Conservation (phyloP, 2,113 vertebrate genomes). For the Chionodraco myersi region DNA sequence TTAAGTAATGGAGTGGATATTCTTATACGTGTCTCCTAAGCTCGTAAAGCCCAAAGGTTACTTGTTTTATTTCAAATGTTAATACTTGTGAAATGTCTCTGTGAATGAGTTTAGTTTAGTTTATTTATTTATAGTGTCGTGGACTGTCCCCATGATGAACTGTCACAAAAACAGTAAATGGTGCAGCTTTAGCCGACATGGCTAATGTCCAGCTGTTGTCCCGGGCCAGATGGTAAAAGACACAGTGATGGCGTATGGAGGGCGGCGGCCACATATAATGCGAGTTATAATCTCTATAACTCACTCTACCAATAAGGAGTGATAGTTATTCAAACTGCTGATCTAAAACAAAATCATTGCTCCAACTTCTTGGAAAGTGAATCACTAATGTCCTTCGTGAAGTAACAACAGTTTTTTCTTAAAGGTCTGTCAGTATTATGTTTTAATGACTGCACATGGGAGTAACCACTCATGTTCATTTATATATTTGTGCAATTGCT, state of each 20-base stretch:
- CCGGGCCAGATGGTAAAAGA: too few species aligned
- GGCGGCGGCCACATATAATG: background rate
- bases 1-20: background rate
- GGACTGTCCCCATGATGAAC: too few species aligned
- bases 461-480: background rate
- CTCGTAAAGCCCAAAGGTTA: background rate
- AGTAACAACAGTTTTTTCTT: background rate
- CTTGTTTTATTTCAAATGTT: background rate
- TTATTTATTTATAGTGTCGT: too few species aligned
- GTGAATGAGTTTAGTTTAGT: too few species aligned
- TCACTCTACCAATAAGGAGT: background rate
- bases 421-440: background rate
- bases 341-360: background rate
- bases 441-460: background rate
- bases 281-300: background rate
- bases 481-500: background rate
- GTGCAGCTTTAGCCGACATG: too few species aligned
- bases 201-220: too few species aligned
- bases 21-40: background rate
- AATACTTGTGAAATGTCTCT: background rate
- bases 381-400: background rate
- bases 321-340: slow-evolving; percentile 1
- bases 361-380: slow-evolving; percentile 4
- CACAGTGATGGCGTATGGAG: too few species aligned
- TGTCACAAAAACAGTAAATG: too few species aligned